Conservation (phyloP, 1,140 invertebrate genomes). For the Zaprionus africanus region DNA sequence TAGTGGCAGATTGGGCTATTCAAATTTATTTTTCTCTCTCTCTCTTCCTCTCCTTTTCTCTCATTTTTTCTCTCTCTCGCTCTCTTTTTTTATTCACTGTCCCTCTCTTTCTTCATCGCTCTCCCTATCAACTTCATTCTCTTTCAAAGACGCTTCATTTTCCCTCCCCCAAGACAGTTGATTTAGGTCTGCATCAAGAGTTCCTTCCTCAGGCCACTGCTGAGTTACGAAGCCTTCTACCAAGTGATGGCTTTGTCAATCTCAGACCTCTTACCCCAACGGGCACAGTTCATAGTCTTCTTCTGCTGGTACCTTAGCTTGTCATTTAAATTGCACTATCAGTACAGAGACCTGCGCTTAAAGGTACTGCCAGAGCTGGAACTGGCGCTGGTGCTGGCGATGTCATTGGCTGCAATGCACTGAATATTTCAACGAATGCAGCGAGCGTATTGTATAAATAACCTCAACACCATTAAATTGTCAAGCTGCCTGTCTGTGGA, state of each 20-base stretch:
- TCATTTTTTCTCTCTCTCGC: too few species aligned
- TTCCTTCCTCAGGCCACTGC: not conserved
- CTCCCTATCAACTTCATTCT: too few species aligned
- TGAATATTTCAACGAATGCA: constrained; percentile 71
- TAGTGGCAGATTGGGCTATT: too few species aligned
- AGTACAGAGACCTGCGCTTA: constrained; percentile 8
- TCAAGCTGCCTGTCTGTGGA: constrained; percentile 47
- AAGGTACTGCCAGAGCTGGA: constrained; percentile 2
- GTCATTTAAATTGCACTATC: constrained; percentile 15
- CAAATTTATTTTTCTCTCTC: too few species aligned
- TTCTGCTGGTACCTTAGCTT: not conserved
- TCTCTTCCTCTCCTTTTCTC: too few species aligned
- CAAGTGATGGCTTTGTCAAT: not conserved
- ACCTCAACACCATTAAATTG: constrained; percentile 82
- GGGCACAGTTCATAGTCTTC: not conserved
- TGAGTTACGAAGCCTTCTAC: not conserved
- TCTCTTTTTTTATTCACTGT: too few species aligned
- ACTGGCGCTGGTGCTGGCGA: constrained; percentile 5
- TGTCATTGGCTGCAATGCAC: constrained; percentile 64
- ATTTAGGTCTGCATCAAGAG: too few species aligned
- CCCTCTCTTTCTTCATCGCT: too few species aligned
- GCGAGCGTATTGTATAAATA: constrained; percentile 77
- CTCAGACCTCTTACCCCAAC: not conserved
- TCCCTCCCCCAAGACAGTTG: too few species aligned
- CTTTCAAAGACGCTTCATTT: too few species aligned